Base-by-base conservation (phyloP, 2,888 invertebrate species). In the Hypolimnas misippus region DNA sequence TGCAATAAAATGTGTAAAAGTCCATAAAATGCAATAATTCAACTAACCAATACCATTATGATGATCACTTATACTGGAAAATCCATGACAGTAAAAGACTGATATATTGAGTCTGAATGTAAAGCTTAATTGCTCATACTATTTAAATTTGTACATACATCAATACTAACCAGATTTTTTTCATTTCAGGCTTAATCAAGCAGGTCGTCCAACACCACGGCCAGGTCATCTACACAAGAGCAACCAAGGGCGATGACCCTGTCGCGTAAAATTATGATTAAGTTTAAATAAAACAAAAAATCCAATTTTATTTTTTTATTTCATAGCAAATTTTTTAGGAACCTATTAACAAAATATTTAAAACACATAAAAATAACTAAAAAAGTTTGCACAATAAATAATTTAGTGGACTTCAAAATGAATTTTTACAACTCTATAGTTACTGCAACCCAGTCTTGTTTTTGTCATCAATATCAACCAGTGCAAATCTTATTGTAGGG, bases 141-240 rank as follows among this genome's bases (percentile, higher is more conserved):
- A 12, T 10, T 19, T 5, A 46, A 5, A n/a, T 6, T 46, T n/a
- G 2, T 12, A n/a, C 5, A n/a, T 21, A 44, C 1, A 12, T 25
- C 4, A 46, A 46, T 21, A 21, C 21, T 46, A 14, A 46, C n/a
- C 0, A 6, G 2, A 3, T 29, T 46, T 42, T 51, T 57, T 68
- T 70, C 58, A 73, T 87, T 81, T 0, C 92, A 97, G 97, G 98
- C 82, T 92, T 98, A 79, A 99, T 99, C 84, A 97, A 96, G 84
- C 97, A 97, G 90, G 98, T 99, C 70, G 97, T 98, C 65, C 97
- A 98, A 87, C 99, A 99, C 89, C 97, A 97, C 86, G 97, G 98
- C 57, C 99, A 99, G 92, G 94, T 98, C 70, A 99, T 99, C 87
- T 99, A 98, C 94, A 99, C 99, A 33, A 94, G 99, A 84, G 96